A percentile compares a stretch with the other conserved stretches of the same genome.
Evolutionary conservation across 2,888 invertebrate species (phyloP).

Genomic region (Calameuta pallipes): DNA sequence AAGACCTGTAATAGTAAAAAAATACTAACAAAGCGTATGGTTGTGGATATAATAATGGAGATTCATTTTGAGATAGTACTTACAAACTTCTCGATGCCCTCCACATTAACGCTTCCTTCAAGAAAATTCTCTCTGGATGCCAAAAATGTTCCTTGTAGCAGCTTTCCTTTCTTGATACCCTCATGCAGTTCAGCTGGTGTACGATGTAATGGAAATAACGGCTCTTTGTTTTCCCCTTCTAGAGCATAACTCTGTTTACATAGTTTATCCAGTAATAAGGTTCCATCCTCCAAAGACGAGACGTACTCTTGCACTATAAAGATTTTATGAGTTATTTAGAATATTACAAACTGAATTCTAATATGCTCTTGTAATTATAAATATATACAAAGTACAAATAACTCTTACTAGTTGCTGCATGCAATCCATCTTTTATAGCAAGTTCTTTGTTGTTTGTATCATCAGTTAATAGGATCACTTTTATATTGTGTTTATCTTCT

Average conservation of each 20-base stretch:
- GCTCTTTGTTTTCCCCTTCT: conserved; percentile 71
- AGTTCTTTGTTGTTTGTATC: conserved; percentile 82
- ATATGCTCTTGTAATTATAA: conserved; percentile 13
- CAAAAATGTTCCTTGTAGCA: conserved; percentile 84
- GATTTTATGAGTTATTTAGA: conserved; percentile 16
- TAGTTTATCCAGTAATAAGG: conserved; percentile 84
- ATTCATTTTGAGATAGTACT: conserved; percentile 49
- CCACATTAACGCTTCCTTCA: conserved; percentile 88
- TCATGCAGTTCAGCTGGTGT: conserved; percentile 80
- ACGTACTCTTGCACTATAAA: conserved; percentile 81
- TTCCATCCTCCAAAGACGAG: conserved; percentile 75
- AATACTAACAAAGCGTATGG: background rate
- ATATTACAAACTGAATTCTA: conserved; percentile 8
- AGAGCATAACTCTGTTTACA: conserved; percentile 75
- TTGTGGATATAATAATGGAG: background rate
- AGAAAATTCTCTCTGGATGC: conserved; percentile 94
- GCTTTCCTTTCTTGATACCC: conserved; percentile 81
- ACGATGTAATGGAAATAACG: conserved; percentile 87
- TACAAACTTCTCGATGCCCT: conserved; percentile 83
- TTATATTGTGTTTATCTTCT: conserved; percentile 63
- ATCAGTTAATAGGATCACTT: conserved; percentile 84
- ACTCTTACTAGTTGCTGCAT: conserved; percentile 76
- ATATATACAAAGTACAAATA: conserved; percentile 8
- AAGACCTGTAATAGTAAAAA: conserved; percentile 71
- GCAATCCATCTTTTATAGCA: conserved; percentile 77